These are phyloP conservation scores for Oxycera nigricornis DNA, from an alignment of 2,888 invertebrate species.

Conservation along the genomic window DNA sequence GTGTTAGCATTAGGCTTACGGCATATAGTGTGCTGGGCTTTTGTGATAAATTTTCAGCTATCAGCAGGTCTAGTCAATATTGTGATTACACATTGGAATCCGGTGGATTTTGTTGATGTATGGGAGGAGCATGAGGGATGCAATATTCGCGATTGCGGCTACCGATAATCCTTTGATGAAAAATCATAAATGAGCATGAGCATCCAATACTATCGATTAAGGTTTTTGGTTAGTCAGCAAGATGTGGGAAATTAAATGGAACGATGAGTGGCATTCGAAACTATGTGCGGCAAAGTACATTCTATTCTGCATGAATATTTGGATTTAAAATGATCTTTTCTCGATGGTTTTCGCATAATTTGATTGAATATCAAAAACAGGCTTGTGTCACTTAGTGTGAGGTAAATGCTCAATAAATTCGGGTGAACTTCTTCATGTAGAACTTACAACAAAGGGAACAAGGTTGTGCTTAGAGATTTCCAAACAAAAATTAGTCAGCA, in stretches of 20 bases:
- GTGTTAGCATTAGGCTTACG: neutral
- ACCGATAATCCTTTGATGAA: neutral
- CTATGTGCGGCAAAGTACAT: no score
- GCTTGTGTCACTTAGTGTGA: no score
- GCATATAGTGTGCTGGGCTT: neutral
- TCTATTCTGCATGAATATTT: no score
- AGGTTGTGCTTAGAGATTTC: no score
- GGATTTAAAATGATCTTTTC: no score
- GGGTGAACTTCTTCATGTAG: no score
- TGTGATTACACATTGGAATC: neutral
- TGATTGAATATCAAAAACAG: no score
- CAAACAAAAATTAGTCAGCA: no score
- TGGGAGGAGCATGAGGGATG: neutral
- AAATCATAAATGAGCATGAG: neutral
- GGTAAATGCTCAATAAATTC: no score
- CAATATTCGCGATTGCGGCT: neutral
- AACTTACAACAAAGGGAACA: no score
- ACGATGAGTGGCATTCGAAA: no score
- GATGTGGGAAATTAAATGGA: neutral
- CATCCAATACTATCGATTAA: neutral
- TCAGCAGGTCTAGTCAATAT: neutral
- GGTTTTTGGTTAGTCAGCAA: neutral
- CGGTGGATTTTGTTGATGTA: neutral
- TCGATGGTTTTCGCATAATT: no score
- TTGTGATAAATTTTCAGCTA: conserved; percentile 10